phyloP scores from a whole-genome alignment of 2,888 invertebrate genomes.

The Caenorhabditis sinica region DNA sequence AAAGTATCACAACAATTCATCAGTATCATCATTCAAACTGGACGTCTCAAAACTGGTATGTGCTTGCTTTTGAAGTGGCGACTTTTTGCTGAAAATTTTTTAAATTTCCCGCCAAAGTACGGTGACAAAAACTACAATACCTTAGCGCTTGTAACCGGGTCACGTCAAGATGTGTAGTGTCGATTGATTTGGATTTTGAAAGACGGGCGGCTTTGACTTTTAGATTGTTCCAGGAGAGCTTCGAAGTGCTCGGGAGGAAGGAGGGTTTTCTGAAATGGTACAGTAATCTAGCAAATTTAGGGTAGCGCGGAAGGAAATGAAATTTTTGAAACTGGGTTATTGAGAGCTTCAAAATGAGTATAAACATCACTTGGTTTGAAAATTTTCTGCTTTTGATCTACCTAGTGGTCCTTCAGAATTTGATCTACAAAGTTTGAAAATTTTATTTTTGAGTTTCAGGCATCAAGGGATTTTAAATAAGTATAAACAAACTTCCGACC shows the following conservation, averaged over 20 bases:
- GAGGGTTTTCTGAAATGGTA: slow-evolving; percentile 42
- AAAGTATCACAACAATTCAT: slow-evolving; percentile 52
- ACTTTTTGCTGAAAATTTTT: slow-evolving; percentile 33
- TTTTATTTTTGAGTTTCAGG: too few species aligned
- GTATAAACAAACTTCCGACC: too few species aligned
- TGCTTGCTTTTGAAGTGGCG: slow-evolving; percentile 57
- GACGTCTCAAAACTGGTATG: slow-evolving; percentile 60
- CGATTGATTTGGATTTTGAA: slow-evolving; percentile 60
- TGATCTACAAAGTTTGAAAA: too few species aligned
- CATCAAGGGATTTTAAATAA: too few species aligned
- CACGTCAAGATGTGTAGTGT: slow-evolving; percentile 56
- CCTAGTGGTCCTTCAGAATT: too few species aligned
- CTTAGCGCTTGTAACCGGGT: slow-evolving; percentile 37
- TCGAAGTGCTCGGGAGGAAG: slow-evolving; percentile 38
- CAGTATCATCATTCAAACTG: slow-evolving; percentile 60
- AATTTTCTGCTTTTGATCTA: too few species aligned
- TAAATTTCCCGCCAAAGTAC: not conserved
- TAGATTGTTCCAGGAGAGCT: slow-evolving; percentile 52
- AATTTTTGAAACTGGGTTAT: too few species aligned
- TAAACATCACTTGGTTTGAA: too few species aligned
- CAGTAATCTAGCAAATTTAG: not conserved
- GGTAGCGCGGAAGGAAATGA: too few species aligned
- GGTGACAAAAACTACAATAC: slow-evolving; percentile 2
- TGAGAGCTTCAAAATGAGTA: too few species aligned
- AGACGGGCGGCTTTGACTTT: slow-evolving; percentile 35